Evolutionary conservation across 2,113 vertebrate genomes (phyloP), one percentile per base, ranked within the genome.

Genomic region (Macaca mulatta): DNA sequence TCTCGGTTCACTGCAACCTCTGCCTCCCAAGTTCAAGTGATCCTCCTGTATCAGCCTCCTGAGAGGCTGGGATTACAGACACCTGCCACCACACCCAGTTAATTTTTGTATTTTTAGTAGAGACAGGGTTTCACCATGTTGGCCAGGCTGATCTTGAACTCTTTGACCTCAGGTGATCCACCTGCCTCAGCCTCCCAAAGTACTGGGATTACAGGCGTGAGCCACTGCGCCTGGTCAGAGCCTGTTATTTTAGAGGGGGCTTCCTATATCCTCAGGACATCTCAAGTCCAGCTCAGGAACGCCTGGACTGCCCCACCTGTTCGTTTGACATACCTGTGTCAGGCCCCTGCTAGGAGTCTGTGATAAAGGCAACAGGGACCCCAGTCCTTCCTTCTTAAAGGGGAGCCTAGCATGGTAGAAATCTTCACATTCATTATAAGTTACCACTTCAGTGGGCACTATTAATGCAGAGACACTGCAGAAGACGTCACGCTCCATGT

Each of bases 381-480:
- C 6, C 1, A 8, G 2, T 81, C 43, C 64, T 55, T 55, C 32
- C 43, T 88, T 74, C 82, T 80, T 18, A 70, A 86, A 77, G 55
- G 59, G 23, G 55, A 35, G 45, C 23, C 67, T 22, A 48, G 20
- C 0, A 1, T 52, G 17, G 70, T 25, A 50, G 55, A 67, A 45
- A 52, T 38, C 38, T 55, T 55, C 59, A n/a, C 50, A 72, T 20
- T 2, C 10, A 25, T 27, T 14, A 27, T 2, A 6, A 79, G 10
- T 86, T 89, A 48, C 9, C 6, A n/a, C 1, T 25, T 5, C 17
- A 14, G 22, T 6, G 1, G 57, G n/a, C 27, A 1, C 8, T 1
- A 7, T 35, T 17, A 75, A 55, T 27, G 72, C 55, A 43, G 92
- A 25, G 18, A n/a, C 3, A 9, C 48, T 32, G 3, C 22, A 16